Conservation (phyloP, 2,888 invertebrate genomes). For the Nephrotoma appendiculata region DNA sequence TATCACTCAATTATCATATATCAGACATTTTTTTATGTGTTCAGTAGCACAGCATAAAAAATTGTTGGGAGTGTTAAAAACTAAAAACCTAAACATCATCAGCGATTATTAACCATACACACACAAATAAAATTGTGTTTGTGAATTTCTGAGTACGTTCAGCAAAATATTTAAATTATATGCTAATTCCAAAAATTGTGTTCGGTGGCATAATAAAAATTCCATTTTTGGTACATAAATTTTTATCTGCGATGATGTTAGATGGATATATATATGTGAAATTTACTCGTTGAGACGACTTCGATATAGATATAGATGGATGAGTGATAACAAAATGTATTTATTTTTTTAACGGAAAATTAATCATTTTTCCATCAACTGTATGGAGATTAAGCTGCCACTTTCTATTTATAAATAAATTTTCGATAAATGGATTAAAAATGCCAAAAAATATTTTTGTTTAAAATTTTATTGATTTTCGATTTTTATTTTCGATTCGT, state of each 20-base stretch:
- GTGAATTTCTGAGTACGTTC: not conserved
- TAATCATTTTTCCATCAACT: not conserved
- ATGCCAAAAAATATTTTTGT: not conserved
- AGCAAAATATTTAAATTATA: not conserved
- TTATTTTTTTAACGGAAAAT: not conserved
- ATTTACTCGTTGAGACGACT: not conserved
- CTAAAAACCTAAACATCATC: not conserved
- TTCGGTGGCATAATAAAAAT: not conserved
- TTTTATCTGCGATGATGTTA: not conserved
- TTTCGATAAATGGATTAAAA: not conserved
- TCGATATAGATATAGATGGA: not conserved
- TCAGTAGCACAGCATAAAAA: not conserved
- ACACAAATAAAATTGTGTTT: not conserved
- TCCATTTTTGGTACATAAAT: not conserved
- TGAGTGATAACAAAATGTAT: not conserved
- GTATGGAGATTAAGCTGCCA: not conserved
- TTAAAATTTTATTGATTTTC: not conserved
- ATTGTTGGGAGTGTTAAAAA: not conserved
- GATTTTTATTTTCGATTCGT: conserved; percentile 11
- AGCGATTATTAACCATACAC: not conserved
- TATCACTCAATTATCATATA: not conserved
- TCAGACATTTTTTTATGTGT: not conserved
- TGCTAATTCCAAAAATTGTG: not conserved
- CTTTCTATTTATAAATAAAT: not conserved
- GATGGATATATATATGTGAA: not conserved